These are phyloP conservation scores for Aporrectodea caliginosa DNA, from an alignment of 1,140 invertebrate genomes.

Conservation along the genomic window DNA sequence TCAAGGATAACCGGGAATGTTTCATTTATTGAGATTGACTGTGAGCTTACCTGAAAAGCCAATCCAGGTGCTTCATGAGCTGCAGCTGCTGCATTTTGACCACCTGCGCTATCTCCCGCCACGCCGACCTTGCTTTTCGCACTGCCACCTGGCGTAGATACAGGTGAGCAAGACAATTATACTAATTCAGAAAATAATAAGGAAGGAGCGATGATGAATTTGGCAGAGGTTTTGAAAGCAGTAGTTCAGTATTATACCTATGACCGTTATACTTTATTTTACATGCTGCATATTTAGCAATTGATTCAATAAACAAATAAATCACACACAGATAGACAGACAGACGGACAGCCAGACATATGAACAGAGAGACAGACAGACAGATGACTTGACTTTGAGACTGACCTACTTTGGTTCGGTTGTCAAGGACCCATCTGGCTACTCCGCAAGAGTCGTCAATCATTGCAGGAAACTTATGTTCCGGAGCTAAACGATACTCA, in stretches of 20 bases:
- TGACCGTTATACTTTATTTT: no score
- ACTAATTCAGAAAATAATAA: no score
- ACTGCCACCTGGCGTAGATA: slow-evolving; percentile 37
- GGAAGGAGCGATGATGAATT: no score
- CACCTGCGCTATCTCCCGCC: slow-evolving; percentile 45
- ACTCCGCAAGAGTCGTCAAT: slow-evolving; percentile 46
- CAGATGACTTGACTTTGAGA: not conserved
- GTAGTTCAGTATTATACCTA: no score
- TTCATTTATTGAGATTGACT: slow-evolving; percentile 1
- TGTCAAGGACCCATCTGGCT: slow-evolving; percentile 45
- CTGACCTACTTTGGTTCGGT: slow-evolving; percentile 45
- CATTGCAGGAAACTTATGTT: slow-evolving; percentile 48
- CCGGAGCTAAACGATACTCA: slow-evolving; percentile 47
- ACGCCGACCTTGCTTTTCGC: slow-evolving; percentile 45
- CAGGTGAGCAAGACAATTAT: no score
- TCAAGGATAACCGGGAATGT: not conserved
- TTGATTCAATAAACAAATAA: no score
- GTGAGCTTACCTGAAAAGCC: slow-evolving; percentile 38
- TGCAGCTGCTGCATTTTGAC: slow-evolving; percentile 42
- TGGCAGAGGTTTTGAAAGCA: no score
- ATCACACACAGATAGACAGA: no score
- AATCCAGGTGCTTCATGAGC: slow-evolving; percentile 42
- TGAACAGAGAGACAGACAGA: not conserved
- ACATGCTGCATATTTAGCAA: no score
- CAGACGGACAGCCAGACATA: no score